phyloP scores from a whole-genome alignment of 2,888 invertebrate species.

The Lymantria dispar region DNA sequence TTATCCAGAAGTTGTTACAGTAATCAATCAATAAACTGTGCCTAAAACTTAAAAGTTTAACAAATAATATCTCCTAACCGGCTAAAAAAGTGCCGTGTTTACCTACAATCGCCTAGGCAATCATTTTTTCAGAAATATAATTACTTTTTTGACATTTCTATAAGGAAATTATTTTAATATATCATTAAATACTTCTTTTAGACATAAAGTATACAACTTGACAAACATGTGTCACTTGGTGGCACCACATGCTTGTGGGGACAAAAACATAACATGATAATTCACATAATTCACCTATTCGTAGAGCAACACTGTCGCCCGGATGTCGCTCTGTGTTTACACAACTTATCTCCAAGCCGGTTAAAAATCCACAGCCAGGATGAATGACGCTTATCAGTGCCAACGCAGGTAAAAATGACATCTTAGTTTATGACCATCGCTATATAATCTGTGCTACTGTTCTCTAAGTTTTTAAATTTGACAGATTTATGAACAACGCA shows the following conservation, averaged over 20 bases:
- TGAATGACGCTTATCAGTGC: constrained; percentile 66
- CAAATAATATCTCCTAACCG: too few species aligned
- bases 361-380: constrained; percentile 37
- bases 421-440: constrained; percentile 51
- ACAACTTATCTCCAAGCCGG: constrained; percentile 56
- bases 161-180: too few species aligned
- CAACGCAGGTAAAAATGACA: constrained; percentile 53
- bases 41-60: too few species aligned
- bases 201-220: constrained; percentile 19
- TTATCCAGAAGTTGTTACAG: too few species aligned
- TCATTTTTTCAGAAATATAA: too few species aligned
- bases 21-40: too few species aligned
- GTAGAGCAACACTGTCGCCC: constrained; percentile 45
- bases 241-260: constrained; percentile 42
- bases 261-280: constrained; percentile 39
- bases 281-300: constrained; percentile 24
- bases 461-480: constrained; percentile 34
- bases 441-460: constrained; percentile 50
- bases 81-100: too few species aligned
- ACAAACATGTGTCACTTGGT: constrained; percentile 41
- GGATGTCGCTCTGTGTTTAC: constrained; percentile 67
- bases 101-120: too few species aligned
- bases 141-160: too few species aligned
- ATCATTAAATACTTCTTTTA: constrained; percentile 9
- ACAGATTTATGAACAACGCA: constrained; percentile 25